Percentiles rank a stretch among this genome's conserved stretches.
phyloP scores from a whole-genome alignment of 2,888 invertebrate genomes.

The Amphipoea lucens region DNA sequence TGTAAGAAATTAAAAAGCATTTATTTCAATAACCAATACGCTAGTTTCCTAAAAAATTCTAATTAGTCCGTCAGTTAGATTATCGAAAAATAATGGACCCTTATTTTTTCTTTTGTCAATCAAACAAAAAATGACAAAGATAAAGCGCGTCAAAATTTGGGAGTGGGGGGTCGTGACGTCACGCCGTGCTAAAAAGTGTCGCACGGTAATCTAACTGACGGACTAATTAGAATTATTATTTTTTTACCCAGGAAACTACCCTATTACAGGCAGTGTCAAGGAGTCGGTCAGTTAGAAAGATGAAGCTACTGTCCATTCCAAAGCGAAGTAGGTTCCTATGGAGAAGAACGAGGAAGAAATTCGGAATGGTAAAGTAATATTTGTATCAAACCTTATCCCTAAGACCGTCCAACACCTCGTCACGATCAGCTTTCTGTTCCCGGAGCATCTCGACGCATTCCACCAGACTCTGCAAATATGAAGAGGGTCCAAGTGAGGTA shows the following conservation, averaged over 20 bases:
- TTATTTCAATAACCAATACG: not conserved
- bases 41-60: too few species aligned
- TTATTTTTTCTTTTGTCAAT: too few species aligned
- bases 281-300: not conserved
- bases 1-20: not conserved
- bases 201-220: too few species aligned
- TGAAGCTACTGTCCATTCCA: not conserved
- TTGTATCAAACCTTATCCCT: conserved; percentile 78
- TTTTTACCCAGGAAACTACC: too few species aligned
- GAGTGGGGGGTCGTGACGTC: too few species aligned
- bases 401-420: conserved; percentile 83
- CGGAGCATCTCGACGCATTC: conserved; percentile 81
- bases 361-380: not conserved
- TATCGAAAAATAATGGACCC: too few species aligned
- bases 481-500: not conserved
- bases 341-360: not conserved
- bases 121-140: too few species aligned
- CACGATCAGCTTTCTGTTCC: conserved; percentile 84
- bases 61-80: too few species aligned
- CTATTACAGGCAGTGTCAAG: not conserved
- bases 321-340: not conserved
- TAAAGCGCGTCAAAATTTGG: too few species aligned
- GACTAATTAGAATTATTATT: too few species aligned
- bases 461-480: conserved; percentile 74
- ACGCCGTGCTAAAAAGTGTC: too few species aligned